Base-by-base conservation (phyloP, 1,140 invertebrate genomes). In the Drosophila malerkotliana region DNA sequence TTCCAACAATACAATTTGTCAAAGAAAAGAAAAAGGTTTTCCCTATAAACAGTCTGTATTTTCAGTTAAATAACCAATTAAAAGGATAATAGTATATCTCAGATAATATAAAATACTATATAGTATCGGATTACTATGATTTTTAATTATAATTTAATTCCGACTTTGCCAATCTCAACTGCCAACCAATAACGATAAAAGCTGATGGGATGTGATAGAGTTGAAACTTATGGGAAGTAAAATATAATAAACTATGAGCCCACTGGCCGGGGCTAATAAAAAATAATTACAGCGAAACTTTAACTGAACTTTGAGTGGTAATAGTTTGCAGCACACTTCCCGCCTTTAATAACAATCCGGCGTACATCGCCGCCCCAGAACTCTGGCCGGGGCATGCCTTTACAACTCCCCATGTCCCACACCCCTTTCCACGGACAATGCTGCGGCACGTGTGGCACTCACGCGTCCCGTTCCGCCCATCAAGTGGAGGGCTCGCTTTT, bases 381-480 rank as follows among this genome's bases (percentile, higher is more conserved):
- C 10, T 28, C 18, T 18, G 18, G 5, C 4, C 39, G 3, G 34
- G 18, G 28, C 21, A 3, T 28, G 9, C 26, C 39, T 51, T 14
- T 37, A 10, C 34, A 37, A 37, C 34, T 37, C 34, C 34, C 12
- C 32, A 8, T 9, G 3, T 3, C 51, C 51, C 28, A 5, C 39
- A 18, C 15, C 39, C 24, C 14, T 9, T 51, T 10, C 24, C 30
- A 15, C 18, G 28, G 41, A 52, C 24, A 45, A 73, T 53, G 52
- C 72, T 64, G 53, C 26, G 64, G 79, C 79, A 82, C 79, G 79
- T 82, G 79, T 64, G 61, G 14, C 61, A 59, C 72, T 75, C 72
- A 75, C 72, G 71, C 62, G 55, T 60, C 73, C 72, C 72, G 48
- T 55, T 44, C 53, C 60, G 59, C 69, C 60, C 52, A 73, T 51